Evolutionary conservation across 2,113 vertebrate species (phyloP).

Genomic region (Gambusia holbrooki): DNA sequence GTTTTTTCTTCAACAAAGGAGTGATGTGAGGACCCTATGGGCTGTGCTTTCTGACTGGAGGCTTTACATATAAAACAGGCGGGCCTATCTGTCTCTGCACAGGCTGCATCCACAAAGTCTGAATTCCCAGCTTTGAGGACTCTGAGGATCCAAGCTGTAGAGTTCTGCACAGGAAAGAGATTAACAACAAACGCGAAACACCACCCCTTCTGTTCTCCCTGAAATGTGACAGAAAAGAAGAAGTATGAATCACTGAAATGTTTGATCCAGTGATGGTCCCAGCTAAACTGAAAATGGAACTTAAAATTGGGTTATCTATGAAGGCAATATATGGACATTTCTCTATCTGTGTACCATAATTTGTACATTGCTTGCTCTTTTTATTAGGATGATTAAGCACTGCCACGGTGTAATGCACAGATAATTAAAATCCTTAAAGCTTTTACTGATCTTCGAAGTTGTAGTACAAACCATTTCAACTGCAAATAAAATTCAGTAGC

Average conservation of each 20-base stretch:
- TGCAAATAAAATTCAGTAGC: background rate
- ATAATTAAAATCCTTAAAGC: background rate
- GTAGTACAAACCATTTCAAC: background rate
- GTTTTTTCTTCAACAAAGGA: constrained; percentile 70
- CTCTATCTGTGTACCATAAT: background rate
- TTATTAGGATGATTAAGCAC: background rate
- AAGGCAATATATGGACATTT: background rate
- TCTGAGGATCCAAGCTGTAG: constrained; percentile 57
- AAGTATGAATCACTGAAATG: constrained; percentile 31
- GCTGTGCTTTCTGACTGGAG: constrained; percentile 67
- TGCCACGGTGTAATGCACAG: background rate
- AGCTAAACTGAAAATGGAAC: background rate
- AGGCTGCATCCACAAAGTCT: constrained; percentile 73
- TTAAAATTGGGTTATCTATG: background rate
- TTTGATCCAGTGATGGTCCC: constrained; percentile 32
- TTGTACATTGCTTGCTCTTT: background rate
- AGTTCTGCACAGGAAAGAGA: constrained; percentile 70
- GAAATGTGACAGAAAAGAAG: constrained; percentile 32
- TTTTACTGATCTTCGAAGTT: background rate
- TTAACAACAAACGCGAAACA: constrained; percentile 74
- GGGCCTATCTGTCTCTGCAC: constrained; percentile 73
- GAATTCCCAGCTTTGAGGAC: constrained; percentile 66
- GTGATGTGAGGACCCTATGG: constrained; percentile 64
- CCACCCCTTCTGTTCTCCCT: constrained; percentile 41
- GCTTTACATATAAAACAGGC: constrained; percentile 81